Evolutionary conservation across 2,113 vertebrate species (phyloP), one percentile per base, ranked within the genome.

Genomic region (Thalassarche chlororhynchos): DNA sequence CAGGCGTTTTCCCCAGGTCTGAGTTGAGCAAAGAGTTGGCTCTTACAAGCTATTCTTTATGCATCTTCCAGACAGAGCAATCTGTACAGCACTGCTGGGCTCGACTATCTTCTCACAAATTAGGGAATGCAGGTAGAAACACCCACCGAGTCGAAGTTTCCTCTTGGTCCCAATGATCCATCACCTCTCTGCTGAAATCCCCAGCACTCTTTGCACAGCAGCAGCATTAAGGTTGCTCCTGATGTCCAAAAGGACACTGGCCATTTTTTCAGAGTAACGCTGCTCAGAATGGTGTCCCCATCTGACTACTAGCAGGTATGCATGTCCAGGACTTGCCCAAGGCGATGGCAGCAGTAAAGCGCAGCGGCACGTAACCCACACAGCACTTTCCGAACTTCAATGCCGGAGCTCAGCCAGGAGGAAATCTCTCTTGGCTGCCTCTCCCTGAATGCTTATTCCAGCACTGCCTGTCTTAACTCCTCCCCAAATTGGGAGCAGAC

Each of bases 391-490:
- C 14, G 1, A 96, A 77, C 65, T 84, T 68, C 47, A 68, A 31
- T 4, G 1, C 24, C 0, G 5, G 2, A 1, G 65, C 72, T 87
- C 69, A 85, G 74, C 44, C 69, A 93, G 91, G 66, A 92, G 81
- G 91, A 96, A 96, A 89, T 83, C 49, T 54, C 89, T 89, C 66
- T 82, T 77, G 89, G 87, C 84, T 76, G 74, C 77, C 44, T 89
- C 74, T 89, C 84, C 76, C 49, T 89, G 72, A 92, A 94, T 76
- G 61, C 64, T 95, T 95, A 92, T 96, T 91, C 84, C 93, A 93
- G 93, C 16, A 40, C 65, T 70, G 84, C 58, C 66, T 36, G 17
- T 64, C 23, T 86, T 89, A 95, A 79, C 62, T 93, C 62, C 77
- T 77, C 74, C 40, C 52, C 57, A 44, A 1, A 91, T 4, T 0